Evolutionary conservation across 2,888 invertebrate species (phyloP), one percentile per base, ranked within the genome.

Genomic region (Pyrocoelia pectoralis): DNA sequence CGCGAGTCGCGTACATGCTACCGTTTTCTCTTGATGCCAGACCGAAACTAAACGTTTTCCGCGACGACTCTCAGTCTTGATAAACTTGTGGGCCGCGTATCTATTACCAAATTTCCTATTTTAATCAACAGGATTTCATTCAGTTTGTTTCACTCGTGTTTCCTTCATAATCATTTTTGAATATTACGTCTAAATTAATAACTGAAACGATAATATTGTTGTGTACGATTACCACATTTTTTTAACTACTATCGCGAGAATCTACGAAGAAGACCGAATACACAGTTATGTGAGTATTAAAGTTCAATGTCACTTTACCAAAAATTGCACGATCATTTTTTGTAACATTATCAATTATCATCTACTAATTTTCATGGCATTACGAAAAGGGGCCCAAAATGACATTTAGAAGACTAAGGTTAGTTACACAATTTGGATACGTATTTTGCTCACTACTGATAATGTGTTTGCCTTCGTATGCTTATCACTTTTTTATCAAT

Each of bases 1-100:
- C 65, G 65, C 65, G 60, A 18, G 53, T 56, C 65, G 65, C 65
- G 49, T 15, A 65, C 65, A 65, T 65, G 56, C 60, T 65, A 50
- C n/a, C 65, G 56, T 52, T 48, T 60, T 52, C 29, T 14, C 49
- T 54, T 40, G 24, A 59, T 40, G 50, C 55, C 19, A 50, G 50
- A 49, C 33, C 59, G 51, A 59, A 29, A 64, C 64, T 64, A 33
- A 64, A 51, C 59, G 64, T 46, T 64, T 64, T 56, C 56, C 55
- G 54, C 59, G 41, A 24, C 43, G 55, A 33, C 3, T 5, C 24
- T 24, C 4, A 24, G 59, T 50, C 56, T 46, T 60, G 65, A 65
- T 65, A 60, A 59, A 58, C 58, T 56, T 43, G 38, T 51, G 33
- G 2, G 2, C 33, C 33, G 24, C 33, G 33, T 33, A 33, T 52